These are phyloP conservation scores for Xiphophorus hellerii DNA, from an alignment of 2,113 vertebrate genomes.

Conservation along the genomic window DNA sequence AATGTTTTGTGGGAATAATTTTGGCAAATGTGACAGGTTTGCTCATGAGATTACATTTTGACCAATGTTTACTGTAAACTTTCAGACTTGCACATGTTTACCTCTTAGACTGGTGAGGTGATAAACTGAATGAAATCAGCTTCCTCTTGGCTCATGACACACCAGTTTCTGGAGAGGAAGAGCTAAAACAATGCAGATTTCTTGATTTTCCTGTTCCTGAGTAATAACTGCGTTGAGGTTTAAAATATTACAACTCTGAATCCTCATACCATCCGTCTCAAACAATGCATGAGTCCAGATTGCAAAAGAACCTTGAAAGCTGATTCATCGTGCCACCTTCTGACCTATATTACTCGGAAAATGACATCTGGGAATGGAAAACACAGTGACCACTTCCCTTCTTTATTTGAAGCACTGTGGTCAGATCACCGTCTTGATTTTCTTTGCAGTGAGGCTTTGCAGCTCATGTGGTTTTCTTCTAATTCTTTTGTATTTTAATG, in stretches of 20 bases:
- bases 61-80: slow-evolving; percentile 9
- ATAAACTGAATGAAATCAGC: slow-evolving; percentile 26
- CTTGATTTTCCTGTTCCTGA: not conserved
- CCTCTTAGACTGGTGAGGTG: slow-evolving; percentile 34
- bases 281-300: not conserved
- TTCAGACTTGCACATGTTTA: not conserved
- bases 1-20: not conserved
- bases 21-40: not conserved
- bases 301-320: not conserved
- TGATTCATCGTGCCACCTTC: slow-evolving; percentile 16
- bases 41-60: slow-evolving; percentile 10
- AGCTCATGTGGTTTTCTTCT: slow-evolving; percentile 5
- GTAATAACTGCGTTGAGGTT: not conserved
- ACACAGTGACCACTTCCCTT: slow-evolving; percentile 32
- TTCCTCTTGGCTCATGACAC: slow-evolving; percentile 37
- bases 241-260: not conserved
- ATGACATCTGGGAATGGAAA: slow-evolving; percentile 1
- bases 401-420: slow-evolving; percentile 31
- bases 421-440: slow-evolving; percentile 24
- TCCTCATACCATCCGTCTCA: not conserved
- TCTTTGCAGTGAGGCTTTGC: not conserved
- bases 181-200: not conserved
- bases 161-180: not conserved
- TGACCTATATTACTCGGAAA: slow-evolving; percentile 8
- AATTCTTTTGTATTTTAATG: not conserved